Base-by-base conservation (phyloP, 2,888 invertebrate genomes). In the Pachycephus smyrnensis region DNA sequence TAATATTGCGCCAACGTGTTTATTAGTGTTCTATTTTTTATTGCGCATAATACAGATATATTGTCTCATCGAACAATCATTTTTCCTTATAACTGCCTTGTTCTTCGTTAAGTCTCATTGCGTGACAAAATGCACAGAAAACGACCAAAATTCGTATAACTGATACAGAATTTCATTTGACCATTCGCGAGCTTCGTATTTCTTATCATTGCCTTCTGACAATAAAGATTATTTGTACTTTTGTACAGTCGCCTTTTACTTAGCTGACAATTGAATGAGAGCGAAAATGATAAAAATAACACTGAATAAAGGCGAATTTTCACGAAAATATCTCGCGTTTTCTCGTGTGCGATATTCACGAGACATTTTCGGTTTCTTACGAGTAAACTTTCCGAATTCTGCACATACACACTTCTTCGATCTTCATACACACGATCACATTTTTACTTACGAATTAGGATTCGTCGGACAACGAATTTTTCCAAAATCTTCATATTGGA, bases 171-270 rank as follows among this genome's bases (percentile, higher is more conserved):
- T 71, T 71, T 71, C 2, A 31, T 31, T 71, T 30, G 33, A 71
- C 71, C 71, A 71, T 71, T 71, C 71, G 71, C 32, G 23, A 77
- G 23, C 73, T 77, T 77, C 75, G 77, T 71, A 71, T 77, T 77
- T 75, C 75, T 71, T 71, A 71, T 69, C 30, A 76, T 86, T 85
- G 80, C 80, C 83, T 85, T 86, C 81, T 55, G 89, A 89, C 89
- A 90, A 90, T 90, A 89, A 90, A 86, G 81, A 82, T 88, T 85
- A 79, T 89, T 89, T 88, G 86, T 89, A 89, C 86, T 86, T 87
- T 89, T 88, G 84, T 86, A 86, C 77, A 81, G 75, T 86, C 85
- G 80, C 85, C 84, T 84, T 86, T 88, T 85, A 83, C 82, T 86
- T 85, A 84, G 82, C 83, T 79, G 78, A 80, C 81, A 75, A 75